A percentile compares a stretch with the other conserved stretches of the same genome.
phyloP scores from a whole-genome alignment of 2,888 invertebrate genomes.

The Chrysina gloriosa region DNA sequence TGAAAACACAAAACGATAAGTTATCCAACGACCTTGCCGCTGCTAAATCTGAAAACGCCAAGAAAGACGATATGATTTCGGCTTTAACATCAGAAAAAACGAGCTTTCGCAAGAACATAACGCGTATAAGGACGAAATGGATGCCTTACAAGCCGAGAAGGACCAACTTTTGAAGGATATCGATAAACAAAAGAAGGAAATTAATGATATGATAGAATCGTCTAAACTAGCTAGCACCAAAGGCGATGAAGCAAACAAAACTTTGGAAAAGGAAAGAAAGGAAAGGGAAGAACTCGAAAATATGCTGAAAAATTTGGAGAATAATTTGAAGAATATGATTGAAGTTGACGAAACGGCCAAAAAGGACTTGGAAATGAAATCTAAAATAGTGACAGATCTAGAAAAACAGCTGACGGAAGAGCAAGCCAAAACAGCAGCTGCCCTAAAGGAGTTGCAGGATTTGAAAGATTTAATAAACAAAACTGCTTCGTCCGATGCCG shows the following conservation, averaged over 20 bases:
- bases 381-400: slow-evolving; percentile 32
- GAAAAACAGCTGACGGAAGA: slow-evolving; percentile 29
- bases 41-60: slow-evolving; percentile 11
- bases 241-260: slow-evolving; percentile 54
- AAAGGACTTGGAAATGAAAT: slow-evolving; percentile 39
- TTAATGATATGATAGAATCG: slow-evolving; percentile 51
- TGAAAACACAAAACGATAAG: slow-evolving; percentile 28
- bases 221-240: slow-evolving; percentile 48
- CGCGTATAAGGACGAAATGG: slow-evolving; percentile 43
- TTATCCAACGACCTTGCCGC: slow-evolving; percentile 19
- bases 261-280: slow-evolving; percentile 53
- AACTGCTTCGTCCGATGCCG: slow-evolving; percentile 14
- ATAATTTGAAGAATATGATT: slow-evolving; percentile 28
- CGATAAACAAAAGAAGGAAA: slow-evolving; percentile 51
- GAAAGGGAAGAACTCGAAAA: slow-evolving; percentile 53
- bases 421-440: slow-evolving; percentile 30
- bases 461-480: slow-evolving; percentile 20
- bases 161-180: slow-evolving; percentile 53
- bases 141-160: slow-evolving; percentile 52
- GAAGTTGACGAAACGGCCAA: slow-evolving; percentile 31
- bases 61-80: slow-evolving; percentile 5
- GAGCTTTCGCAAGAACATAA: slow-evolving; percentile 27
- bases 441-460: slow-evolving; percentile 26
- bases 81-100: slow-evolving; percentile 15
- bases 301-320: slow-evolving; percentile 35